Evolutionary conservation across 2,888 invertebrate genomes (phyloP).

Genomic region (Nineta flava): DNA sequence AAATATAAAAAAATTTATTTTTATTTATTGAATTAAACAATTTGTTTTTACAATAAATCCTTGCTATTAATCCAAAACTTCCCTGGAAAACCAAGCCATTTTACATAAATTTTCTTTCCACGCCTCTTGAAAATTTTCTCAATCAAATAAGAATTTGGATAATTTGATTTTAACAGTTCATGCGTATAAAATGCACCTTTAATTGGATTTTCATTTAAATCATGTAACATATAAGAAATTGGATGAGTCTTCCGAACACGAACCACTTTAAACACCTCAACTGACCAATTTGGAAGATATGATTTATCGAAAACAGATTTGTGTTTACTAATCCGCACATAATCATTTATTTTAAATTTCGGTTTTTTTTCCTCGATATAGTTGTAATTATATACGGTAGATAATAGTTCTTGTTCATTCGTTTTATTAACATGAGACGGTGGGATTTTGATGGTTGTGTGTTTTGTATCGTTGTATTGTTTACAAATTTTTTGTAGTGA

Average conservation of each 20-base stretch:
- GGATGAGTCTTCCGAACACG: not conserved
- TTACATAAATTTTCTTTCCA: not conserved
- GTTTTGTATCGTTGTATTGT: not conserved
- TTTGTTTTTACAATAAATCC: too few relatives aligned
- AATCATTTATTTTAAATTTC: not conserved
- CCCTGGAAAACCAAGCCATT: not conserved
- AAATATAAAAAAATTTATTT: too few relatives aligned
- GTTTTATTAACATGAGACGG: not conserved
- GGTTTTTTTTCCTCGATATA: not conserved
- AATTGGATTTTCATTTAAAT: not conserved
- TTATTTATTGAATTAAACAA: too few relatives aligned
- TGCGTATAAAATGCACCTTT: not conserved
- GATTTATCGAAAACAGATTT: not conserved
- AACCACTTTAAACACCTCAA: not conserved
- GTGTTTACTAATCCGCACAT: not conserved
- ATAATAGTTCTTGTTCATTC: not conserved
- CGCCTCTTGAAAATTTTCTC: not conserved
- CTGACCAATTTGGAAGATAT: not conserved
- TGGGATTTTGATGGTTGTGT: not conserved
- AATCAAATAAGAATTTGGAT: not conserved
- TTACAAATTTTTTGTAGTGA: slow-evolving; percentile 13
- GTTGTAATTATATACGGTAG: not conserved
- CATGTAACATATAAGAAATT: not conserved
- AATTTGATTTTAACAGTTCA: not conserved
- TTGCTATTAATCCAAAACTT: too few relatives aligned